Percentiles rank a stretch among this genome's conserved stretches.
Conservation (phyloP, 2,888 invertebrate species). For the Drosophila birchii region DNA sequence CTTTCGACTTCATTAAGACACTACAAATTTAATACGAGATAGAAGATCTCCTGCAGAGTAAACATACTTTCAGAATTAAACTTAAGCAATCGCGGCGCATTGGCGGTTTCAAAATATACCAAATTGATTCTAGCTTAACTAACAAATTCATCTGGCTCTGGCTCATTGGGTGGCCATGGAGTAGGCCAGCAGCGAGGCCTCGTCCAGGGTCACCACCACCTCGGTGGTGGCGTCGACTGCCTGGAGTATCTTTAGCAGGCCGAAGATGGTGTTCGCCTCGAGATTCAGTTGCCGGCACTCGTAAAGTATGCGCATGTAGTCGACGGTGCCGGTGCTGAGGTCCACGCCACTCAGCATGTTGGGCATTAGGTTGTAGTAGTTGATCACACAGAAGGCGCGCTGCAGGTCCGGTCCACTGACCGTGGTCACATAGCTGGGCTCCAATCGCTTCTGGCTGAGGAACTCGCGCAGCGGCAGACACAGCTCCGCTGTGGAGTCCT, state of each 20-base stretch:
- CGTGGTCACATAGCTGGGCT: constrained; percentile 67
- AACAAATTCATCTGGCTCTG: background rate
- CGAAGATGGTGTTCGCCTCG: constrained; percentile 77
- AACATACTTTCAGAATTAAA: background rate
- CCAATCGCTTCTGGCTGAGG: constrained; percentile 69
- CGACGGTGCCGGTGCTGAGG: constrained; percentile 69
- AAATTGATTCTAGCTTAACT: constrained; percentile 1
- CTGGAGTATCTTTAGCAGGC: constrained; percentile 79
- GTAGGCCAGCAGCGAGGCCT: constrained; percentile 33
- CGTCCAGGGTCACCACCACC: constrained; percentile 30
- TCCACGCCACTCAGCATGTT: constrained; percentile 81
- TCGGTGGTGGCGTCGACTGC: constrained; percentile 43
- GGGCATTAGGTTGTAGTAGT: constrained; percentile 81
- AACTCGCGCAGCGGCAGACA: constrained; percentile 77
- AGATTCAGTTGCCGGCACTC: constrained; percentile 81
- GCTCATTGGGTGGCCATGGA: constrained; percentile 17
- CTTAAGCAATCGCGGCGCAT: background rate
- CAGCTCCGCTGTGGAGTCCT: constrained; percentile 64
- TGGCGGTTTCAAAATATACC: background rate
- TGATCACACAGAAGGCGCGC: constrained; percentile 79
- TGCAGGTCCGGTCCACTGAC: constrained; percentile 69
- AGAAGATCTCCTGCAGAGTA: background rate
- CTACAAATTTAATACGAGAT: constrained; percentile 2
- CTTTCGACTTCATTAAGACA: background rate
- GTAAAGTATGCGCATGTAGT: constrained; percentile 80